Conservation (phyloP, 2,113 vertebrate species). For the Aegotheles bennettii region DNA sequence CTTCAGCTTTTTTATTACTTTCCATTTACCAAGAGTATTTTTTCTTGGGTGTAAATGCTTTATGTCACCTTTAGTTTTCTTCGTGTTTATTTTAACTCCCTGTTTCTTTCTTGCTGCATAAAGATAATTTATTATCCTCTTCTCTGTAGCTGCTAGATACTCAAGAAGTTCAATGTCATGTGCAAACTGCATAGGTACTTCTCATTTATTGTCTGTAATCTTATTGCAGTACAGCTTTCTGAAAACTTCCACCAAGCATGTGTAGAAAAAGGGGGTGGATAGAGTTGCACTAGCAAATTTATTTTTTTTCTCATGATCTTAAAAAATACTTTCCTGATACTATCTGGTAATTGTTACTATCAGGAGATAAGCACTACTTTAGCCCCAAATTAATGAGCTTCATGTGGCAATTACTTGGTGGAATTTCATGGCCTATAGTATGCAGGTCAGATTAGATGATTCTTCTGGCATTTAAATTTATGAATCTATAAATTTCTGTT, state of each 20-base stretch:
- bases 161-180: slow-evolving; percentile 13
- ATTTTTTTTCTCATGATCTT: background rate
- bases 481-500: slow-evolving; percentile 27
- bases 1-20: slow-evolving; percentile 30
- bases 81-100: background rate
- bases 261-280: background rate
- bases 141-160: background rate
- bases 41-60: background rate
- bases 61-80: slow-evolving; percentile 21
- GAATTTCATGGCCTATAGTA: background rate
- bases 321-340: background rate
- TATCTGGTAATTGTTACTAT: background rate
- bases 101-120: background rate
- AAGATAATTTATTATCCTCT: slow-evolving; percentile 32
- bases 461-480: slow-evolving; percentile 27
- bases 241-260: background rate
- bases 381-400: slow-evolving; percentile 1
- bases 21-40: slow-evolving; percentile 2
- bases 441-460: background rate
- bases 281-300: background rate
- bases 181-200: background rate
- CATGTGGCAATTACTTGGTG: background rate
- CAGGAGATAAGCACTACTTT: background rate
- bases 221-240: background rate
- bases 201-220: background rate